Evolutionary conservation across 92 coral and sea anemone species (phyloP), one percentile per base, ranked within the genome.

Genomic region (Palythoa grandis): DNA sequence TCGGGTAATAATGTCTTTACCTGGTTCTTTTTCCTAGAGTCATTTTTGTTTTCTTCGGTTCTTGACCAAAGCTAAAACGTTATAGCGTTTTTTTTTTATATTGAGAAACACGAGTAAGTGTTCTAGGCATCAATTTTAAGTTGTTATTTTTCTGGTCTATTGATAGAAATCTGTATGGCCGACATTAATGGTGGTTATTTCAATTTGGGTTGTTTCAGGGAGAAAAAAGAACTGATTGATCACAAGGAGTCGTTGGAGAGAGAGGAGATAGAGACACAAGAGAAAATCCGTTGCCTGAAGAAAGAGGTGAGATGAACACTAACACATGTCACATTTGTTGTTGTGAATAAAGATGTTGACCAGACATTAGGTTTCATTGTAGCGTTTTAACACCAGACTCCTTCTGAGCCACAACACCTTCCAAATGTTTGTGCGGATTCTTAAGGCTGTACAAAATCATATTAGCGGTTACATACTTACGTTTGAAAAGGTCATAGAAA

Each of bases 171-270:
- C 12, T 5, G n/a, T 58, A 12, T 58, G 22, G 20, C 65, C 65
- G 22, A 15, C 19, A 8, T 5, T 47, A 74, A 20, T 11, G 20
- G n/a, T 15, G 50, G 20, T 20, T 50, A 1, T 20, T 74, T 17
- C 4, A 2, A 57, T 40, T 57, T 43, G 38, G 20, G 20, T 58
- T 47, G 54, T 14, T 54, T 40, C 43, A 90, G 92, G 4, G 90
- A 90, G 86, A 90, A 90, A 76, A 47, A 86, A 5, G 88, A 83
- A 24, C 60, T 90, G 65, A 68, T 56, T 19, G 63, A 13, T 22
- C 85, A 11, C 11, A 87, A 86, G 56, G 86, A 70, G n/a, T 76
- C 88, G 29, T 89, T 82, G 72, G 87, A 87, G 57, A 78, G 23
- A 71, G 63, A 38, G 39, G 24, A 75, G 52, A 68, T 67, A 2